Conservation (phyloP, 1,140 invertebrate species). For the Littorina saxatilis region DNA sequence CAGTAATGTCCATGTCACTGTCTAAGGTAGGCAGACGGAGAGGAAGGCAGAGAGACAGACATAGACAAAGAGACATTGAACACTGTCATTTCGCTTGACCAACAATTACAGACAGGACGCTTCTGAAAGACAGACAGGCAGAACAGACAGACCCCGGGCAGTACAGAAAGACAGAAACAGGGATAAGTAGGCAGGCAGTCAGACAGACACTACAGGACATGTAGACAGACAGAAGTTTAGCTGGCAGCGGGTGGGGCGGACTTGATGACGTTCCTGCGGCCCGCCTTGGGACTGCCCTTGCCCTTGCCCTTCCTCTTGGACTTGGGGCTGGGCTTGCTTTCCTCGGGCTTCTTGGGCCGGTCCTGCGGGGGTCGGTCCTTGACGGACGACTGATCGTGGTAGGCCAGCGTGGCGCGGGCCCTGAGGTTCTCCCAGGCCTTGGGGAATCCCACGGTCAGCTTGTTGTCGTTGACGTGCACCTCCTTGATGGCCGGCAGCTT, state of each 20-base stretch:
- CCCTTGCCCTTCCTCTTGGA: slow-evolving; percentile 49
- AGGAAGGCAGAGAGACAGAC: not conserved
- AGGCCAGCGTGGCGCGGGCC: slow-evolving; percentile 48
- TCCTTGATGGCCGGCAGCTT: slow-evolving; percentile 65
- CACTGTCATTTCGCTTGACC: no score
- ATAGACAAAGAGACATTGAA: no score
- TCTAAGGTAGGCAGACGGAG: not conserved
- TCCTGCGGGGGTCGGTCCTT: slow-evolving; percentile 60
- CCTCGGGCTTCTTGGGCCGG: slow-evolving; percentile 50
- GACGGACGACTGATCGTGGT: slow-evolving; percentile 58
- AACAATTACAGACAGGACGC: no score
- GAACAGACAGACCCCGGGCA: no score
- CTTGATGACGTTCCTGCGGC: slow-evolving; percentile 25
- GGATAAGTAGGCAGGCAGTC: not conserved
- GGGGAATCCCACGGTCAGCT: slow-evolving; percentile 62
- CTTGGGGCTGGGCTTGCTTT: slow-evolving; percentile 57
- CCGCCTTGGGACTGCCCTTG: slow-evolving; percentile 29
- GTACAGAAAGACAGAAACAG: no score
- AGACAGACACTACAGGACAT: not conserved
- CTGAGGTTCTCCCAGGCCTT: slow-evolving; percentile 69
- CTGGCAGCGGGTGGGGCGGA: slow-evolving; percentile 28
- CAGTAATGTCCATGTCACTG: not conserved
- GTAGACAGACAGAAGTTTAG: not conserved
- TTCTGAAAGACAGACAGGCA: no score
- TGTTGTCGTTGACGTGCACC: slow-evolving; percentile 70